Conservation (phyloP, 1,140 invertebrate species). For the Rhizoglyphus robini region DNA sequence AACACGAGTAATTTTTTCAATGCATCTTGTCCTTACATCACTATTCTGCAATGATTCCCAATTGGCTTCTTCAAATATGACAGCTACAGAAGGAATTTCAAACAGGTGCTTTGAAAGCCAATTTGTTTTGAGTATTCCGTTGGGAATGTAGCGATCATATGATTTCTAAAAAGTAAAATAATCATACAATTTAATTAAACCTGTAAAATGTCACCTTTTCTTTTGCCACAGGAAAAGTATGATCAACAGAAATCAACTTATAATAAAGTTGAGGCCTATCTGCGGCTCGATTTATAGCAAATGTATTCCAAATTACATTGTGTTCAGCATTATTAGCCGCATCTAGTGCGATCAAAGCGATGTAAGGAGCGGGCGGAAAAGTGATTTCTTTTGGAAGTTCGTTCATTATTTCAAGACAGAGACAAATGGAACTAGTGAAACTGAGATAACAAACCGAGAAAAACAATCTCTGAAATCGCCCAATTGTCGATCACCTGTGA, state of each 20-base stretch:
- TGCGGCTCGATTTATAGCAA: constrained; percentile 59
- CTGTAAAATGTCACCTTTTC: constrained; percentile 47
- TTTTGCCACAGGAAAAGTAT: constrained; percentile 78
- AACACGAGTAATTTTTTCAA: constrained; percentile 70
- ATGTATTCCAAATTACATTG: constrained; percentile 78
- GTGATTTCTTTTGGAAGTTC: constrained; percentile 44
- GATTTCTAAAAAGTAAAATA: constrained; percentile 51
- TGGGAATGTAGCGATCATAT: constrained; percentile 90
- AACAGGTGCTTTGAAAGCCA: constrained; percentile 91
- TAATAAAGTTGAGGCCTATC: constrained; percentile 73
- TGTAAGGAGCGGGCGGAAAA: constrained; percentile 60
- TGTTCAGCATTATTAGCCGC: constrained; percentile 68
- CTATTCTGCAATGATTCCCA: constrained; percentile 89
- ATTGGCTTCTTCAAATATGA: constrained; percentile 90
- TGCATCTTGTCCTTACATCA: constrained; percentile 55
- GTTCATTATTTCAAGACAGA: constrained; percentile 23
- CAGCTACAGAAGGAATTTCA: constrained; percentile 75
- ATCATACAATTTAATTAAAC: constrained; percentile 16
- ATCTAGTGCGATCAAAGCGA: constrained; percentile 73
- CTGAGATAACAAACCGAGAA: no score
- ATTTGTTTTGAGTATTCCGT: constrained; percentile 84
- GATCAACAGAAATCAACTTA: constrained; percentile 51
- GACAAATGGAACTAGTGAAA: no score
- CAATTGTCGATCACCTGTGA: no score
- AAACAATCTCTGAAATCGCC: no score